Base-by-base conservation (phyloP, 2,797 vertebrate species). In the Xerus rutilus region DNA sequence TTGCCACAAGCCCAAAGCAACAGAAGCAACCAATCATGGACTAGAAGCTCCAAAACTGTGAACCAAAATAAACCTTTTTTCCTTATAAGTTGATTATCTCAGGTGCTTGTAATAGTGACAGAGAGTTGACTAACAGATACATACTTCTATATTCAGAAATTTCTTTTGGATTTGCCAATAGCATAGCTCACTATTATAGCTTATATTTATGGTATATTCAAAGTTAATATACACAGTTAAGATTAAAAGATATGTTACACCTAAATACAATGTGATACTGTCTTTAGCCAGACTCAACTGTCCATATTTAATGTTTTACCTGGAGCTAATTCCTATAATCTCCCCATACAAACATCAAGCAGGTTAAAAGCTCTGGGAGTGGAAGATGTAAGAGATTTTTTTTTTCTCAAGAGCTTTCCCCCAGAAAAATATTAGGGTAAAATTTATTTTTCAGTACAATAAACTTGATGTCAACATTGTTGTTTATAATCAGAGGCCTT, bases 361-460 rank as follows among this genome's bases (percentile, higher is more conserved):
- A 49, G 0, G 10, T 86, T 77, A 74, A 91, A 91, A n/a, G 0
- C 39, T 74, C 45, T 45, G 10, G 15, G 15, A 78, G 28, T 74
- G 65, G 13, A 28, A 86, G 11, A 85, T 18, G 47, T 9, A 25
- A 9, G 21, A 17, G 47, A 90, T 82, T 95, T 76, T 79, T 74
- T 89, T 79, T 69, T 73, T 35, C 64, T 35, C 23, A 76, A 91
- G 11, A 77, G 43, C 30, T 43, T 91, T 93, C 72, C 8, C 30
- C 86, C 49, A 81, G 25, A 82, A 88, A 93, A 77, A 25, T 47
- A 70, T 82, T 94, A 69, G 14, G 4, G 69, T 90, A 9, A 5
- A 54, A 72, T 73, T 94, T 95, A 32, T n/a, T 87, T 94, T 93
- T 93, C 52, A 87, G 62, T 15, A 52, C 39, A 62, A 59, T 91